These are phyloP conservation scores for Amitus sp. DNA, from an alignment of 2,888 invertebrate genomes.

Conservation along the genomic window DNA sequence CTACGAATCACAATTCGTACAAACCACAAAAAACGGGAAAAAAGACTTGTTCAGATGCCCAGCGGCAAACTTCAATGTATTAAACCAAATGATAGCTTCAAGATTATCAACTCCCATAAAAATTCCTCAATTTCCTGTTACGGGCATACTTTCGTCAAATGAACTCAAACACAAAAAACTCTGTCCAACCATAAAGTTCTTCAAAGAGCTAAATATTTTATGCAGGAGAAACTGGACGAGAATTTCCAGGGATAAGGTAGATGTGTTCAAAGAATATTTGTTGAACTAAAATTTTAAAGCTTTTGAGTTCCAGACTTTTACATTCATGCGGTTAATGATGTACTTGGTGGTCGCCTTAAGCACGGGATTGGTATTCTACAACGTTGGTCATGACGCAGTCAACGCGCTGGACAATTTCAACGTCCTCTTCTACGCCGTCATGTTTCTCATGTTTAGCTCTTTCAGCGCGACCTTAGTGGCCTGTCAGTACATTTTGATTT, in stretches of 20 bases:
- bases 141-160: too few relatives aligned
- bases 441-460: constrained; percentile 95
- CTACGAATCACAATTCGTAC: background rate
- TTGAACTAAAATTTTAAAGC: background rate
- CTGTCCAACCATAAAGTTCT: background rate
- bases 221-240: background rate
- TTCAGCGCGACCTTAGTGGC: constrained; percentile 90
- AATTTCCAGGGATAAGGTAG: background rate
- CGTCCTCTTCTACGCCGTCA: constrained; percentile 88
- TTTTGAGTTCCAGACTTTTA: constrained; percentile 71
- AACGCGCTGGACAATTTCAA: constrained; percentile 87
- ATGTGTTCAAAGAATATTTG: constrained; percentile 1
- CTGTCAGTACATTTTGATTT: constrained; percentile 75
- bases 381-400: constrained; percentile 87
- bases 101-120: background rate
- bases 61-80: background rate
- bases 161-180: background rate
- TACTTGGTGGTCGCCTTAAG: constrained; percentile 84
- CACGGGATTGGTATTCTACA: constrained; percentile 84
- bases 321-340: constrained; percentile 80
- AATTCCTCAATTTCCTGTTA: background rate
- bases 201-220: background rate
- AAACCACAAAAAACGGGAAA: background rate
- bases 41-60: background rate
- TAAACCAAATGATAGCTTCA: background rate